Evolutionary conservation across 2,113 vertebrate species (phyloP).

Genomic region (Perca fluviatilis): DNA sequence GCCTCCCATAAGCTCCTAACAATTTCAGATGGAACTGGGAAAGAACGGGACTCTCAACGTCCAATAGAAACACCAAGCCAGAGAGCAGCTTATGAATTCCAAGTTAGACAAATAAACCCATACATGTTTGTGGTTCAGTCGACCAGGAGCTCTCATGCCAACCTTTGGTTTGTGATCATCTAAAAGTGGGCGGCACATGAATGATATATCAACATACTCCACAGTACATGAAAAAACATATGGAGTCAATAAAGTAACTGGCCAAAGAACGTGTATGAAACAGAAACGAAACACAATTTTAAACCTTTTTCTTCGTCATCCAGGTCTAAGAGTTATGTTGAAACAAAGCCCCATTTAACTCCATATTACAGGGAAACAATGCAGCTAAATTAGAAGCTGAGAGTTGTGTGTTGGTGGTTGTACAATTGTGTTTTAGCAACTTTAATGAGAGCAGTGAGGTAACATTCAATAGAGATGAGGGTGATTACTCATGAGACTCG

Average conservation of each 20-base stretch:
- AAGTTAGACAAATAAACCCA: slow-evolving; percentile 82
- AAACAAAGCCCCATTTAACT: slow-evolving; percentile 37
- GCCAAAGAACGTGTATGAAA: slow-evolving; percentile 59
- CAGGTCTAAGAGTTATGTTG: slow-evolving; percentile 46
- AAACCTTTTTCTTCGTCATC: slow-evolving; percentile 47
- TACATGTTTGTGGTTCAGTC: slow-evolving; percentile 79
- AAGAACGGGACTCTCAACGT: slow-evolving; percentile 61
- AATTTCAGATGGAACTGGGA: slow-evolving; percentile 70
- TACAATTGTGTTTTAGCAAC: slow-evolving; percentile 34
- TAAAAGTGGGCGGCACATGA: slow-evolving; percentile 53
- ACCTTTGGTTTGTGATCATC: slow-evolving; percentile 73
- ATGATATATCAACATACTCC: slow-evolving; percentile 69
- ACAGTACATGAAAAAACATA: slow-evolving; percentile 70
- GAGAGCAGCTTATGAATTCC: slow-evolving; percentile 76
- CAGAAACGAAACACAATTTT: slow-evolving; percentile 59
- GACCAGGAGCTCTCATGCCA: slow-evolving; percentile 69
- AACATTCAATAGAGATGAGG: slow-evolving; percentile 55
- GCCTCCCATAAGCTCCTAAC: slow-evolving; percentile 69
- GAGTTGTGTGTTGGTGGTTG: not conserved
- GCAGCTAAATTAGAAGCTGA: slow-evolving; percentile 21
- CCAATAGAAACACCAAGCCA: slow-evolving; percentile 79
- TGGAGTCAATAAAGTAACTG: slow-evolving; percentile 71
- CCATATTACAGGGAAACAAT: slow-evolving; percentile 41
- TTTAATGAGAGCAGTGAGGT: slow-evolving; percentile 58
- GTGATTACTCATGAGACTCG: slow-evolving; percentile 60